A percentile compares a stretch with the other conserved stretches of the same genome.
Conservation (phyloP, 2,113 vertebrate species). For the Puntigrus tetrazona region DNA sequence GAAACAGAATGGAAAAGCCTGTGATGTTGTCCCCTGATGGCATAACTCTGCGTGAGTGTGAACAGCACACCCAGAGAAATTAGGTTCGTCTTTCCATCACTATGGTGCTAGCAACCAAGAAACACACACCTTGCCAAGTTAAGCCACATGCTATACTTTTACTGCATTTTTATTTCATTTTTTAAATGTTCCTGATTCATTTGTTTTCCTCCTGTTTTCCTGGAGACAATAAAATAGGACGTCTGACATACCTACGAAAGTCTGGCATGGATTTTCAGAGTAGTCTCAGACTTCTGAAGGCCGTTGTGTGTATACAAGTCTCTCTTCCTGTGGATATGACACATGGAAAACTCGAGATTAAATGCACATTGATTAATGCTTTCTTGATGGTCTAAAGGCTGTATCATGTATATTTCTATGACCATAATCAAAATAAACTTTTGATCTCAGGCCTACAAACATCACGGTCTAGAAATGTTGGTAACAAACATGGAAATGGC, state of each 20-base stretch:
- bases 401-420: background rate
- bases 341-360: slow-evolving; percentile 43
- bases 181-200: slow-evolving; percentile 33
- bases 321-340: slow-evolving; percentile 61
- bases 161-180: slow-evolving; percentile 3
- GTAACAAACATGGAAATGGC: background rate
- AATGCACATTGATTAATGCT: slow-evolving; percentile 48
- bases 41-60: slow-evolving; percentile 33
- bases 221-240: slow-evolving; percentile 22
- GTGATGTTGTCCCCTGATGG: slow-evolving; percentile 34
- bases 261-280: background rate
- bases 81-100: slow-evolving; percentile 23
- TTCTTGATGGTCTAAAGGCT: slow-evolving; percentile 25
- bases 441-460: background rate
- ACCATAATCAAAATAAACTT: background rate
- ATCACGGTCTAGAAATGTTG: background rate
- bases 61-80: slow-evolving; percentile 38
- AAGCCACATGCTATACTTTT: slow-evolving; percentile 31
- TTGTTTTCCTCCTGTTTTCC: slow-evolving; percentile 21
- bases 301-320: slow-evolving; percentile 45
- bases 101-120: slow-evolving; percentile 37
- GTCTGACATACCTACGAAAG: background rate
- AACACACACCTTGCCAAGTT: slow-evolving; percentile 12
- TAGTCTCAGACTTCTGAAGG: background rate
- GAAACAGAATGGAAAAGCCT: slow-evolving; percentile 41